Evolutionary conservation across 2,888 invertebrate species (phyloP), one percentile per base, ranked within the genome.

Genomic region (Lepeophtheirus nordmannii): DNA sequence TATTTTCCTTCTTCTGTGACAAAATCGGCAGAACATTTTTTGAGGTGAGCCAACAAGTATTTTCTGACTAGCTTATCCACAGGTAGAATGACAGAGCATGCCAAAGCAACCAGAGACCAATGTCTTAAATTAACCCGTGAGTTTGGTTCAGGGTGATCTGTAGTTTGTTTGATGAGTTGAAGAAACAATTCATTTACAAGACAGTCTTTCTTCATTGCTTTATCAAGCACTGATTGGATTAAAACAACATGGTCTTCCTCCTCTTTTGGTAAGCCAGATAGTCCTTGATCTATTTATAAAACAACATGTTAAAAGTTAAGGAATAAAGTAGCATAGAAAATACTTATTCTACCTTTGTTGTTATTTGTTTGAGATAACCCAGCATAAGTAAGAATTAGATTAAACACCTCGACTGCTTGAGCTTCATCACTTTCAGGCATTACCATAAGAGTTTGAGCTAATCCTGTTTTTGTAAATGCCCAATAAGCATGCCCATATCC

Each of bases 1-100:
- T 88, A 94, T 78, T 90, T 89, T 58, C 92, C 93, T 76, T 94
- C 93, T 75, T 93, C 92, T 0, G 89, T 89, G 0, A 87, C 83
- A 71, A 85, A 87, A 76, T 89, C 88, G 69, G 87, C 84, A 39
- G 90, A 85, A 73, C 92, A 88, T 72, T 89, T 83, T 71, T 90
- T 86, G 72, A 94, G 79, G 75, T 94, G 94, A 0, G 90, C 85
- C 58, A 90, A 85, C 66, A 94, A 80, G 76, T 93, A 87, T 72
- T 89, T 85, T 46, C 91, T 80, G 69, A 93, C 82, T 3, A 86
- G 82, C 75, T 89, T 87, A 73, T 87, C 85, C 14, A 90, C 86
- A 30, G 93, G 93, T 69, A 90, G 78, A 65, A 91, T 86, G 0
- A 92, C 84, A 66, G 86, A 86, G 72, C 86, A 86, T 3, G 86